Evolutionary conservation across 2,888 invertebrate genomes (phyloP), one percentile per base, ranked within the genome.

Genomic region (Meteorus colon): DNA sequence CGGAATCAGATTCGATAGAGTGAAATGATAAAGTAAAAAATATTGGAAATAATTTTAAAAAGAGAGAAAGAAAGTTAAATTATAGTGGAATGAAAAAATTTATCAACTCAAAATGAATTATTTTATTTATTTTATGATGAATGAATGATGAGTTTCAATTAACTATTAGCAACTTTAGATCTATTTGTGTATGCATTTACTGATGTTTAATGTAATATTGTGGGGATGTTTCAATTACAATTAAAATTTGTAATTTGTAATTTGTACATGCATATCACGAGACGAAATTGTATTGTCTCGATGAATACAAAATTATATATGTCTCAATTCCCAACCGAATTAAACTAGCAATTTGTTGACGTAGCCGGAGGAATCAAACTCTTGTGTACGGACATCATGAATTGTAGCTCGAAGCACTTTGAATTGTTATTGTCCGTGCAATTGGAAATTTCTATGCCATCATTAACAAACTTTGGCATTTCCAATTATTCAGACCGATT

Each of bases 331-430:
- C 51, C 71, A 76, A 8, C 55, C 59, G 55, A 76, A 73, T 76
- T 73, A 60, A 76, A 76, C 76, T 76, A 62, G 48, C 29, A 73
- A 73, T 73, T 76, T 55, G 55, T 76, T 76, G 69, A 76, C 76
- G 68, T 73, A 63, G 68, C 60, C 68, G 10, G 19, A 55, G 73
- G 45, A 72, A 63, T 63, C 45, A 60, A 62, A 72, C 75, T 75
- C 37, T 34, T 71, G 60, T 71, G 55, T 71, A 65, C 31, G 34
- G 24, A 34, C n/a, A 55, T 37, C 24, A 34, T 55, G 3, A 31
- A 55, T 31, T 55, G 24, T 59, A 10, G 24, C 34, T 62, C 16
- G 14, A 37, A 27, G 27, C 68, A 68, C 51, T 27, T 37, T 19
- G 55, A 31, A 37, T 48, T 41, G 34, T 16, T 60, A 59, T 62